phyloP scores from a whole-genome alignment of 2,797 vertebrate genomes.

The Anguilla anguilla region DNA sequence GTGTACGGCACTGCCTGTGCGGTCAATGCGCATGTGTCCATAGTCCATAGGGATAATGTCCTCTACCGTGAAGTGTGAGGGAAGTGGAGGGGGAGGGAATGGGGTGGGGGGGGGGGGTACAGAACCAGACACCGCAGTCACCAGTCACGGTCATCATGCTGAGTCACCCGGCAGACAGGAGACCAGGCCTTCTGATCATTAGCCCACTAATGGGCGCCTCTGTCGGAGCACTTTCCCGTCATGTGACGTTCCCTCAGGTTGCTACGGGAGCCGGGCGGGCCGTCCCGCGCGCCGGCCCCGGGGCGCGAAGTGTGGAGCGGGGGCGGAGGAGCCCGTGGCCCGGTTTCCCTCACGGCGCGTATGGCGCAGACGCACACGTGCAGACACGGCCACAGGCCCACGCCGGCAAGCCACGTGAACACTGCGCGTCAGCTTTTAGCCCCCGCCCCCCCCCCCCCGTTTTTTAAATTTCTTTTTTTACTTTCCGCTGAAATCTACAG shows the following conservation, averaged over 20 bases:
- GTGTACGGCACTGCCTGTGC: not conserved
- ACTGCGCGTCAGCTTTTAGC: not conserved
- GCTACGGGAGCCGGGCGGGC: not conserved
- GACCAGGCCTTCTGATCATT: constrained; percentile 52
- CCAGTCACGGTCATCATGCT: constrained; percentile 58
- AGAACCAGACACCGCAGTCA: not conserved
- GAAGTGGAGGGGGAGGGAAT: not conserved
- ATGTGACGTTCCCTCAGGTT: constrained; percentile 41
- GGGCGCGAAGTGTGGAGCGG: no score
- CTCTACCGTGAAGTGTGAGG: constrained; percentile 36
- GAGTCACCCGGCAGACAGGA: constrained; percentile 62
- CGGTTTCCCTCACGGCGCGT: not conserved
- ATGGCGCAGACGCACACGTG: not conserved
- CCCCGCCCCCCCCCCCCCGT: not conserved
- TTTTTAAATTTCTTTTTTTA: not conserved
- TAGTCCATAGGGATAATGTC: constrained; percentile 1
- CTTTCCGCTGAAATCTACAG: not conserved
- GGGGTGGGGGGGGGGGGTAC: not conserved
- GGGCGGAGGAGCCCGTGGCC: not conserved
- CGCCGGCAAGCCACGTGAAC: not conserved
- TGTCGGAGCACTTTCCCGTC: constrained; percentile 54
- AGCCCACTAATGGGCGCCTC: constrained; percentile 45
- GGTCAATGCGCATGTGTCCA: constrained; percentile 10
- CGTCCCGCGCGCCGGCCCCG: not conserved
- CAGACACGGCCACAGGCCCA: not conserved